Evolutionary conservation across 2,113 vertebrate genomes (phyloP).

Genomic region (Gallinago media): DNA sequence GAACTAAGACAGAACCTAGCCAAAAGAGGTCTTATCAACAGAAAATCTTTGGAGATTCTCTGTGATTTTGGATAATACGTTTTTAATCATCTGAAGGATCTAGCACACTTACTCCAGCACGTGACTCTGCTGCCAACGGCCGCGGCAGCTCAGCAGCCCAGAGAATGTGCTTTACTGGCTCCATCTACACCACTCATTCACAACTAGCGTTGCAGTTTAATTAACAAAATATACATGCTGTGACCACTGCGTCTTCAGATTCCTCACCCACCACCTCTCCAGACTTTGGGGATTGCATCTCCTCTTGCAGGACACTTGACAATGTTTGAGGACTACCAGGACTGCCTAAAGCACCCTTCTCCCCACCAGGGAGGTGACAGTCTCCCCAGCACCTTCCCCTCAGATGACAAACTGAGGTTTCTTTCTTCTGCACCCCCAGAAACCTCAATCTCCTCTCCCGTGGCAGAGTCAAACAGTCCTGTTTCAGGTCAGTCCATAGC

Average conservation of each 20-base stretch:
- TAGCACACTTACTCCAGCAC: neutral
- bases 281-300: neutral
- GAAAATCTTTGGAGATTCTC: constrained; percentile 12
- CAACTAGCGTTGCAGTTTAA: neutral
- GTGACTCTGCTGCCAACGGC: neutral
- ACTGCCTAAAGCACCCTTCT: neutral
- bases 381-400: neutral
- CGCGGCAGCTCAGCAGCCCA: neutral
- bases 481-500: constrained; percentile 8
- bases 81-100: neutral
- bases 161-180: neutral
- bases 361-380: neutral
- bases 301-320: neutral
- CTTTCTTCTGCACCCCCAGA: neutral
- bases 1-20: neutral
- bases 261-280: neutral
- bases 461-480: neutral
- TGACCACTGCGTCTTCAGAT: neutral
- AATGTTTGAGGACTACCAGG: neutral
- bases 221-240: neutral
- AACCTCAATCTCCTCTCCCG: neutral
- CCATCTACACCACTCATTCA: neutral
- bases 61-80: neutral
- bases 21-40: neutral
- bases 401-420: neutral